Base-by-base conservation (phyloP, 2,797 vertebrate genomes). In the Poeciliopsis presidionis region DNA sequence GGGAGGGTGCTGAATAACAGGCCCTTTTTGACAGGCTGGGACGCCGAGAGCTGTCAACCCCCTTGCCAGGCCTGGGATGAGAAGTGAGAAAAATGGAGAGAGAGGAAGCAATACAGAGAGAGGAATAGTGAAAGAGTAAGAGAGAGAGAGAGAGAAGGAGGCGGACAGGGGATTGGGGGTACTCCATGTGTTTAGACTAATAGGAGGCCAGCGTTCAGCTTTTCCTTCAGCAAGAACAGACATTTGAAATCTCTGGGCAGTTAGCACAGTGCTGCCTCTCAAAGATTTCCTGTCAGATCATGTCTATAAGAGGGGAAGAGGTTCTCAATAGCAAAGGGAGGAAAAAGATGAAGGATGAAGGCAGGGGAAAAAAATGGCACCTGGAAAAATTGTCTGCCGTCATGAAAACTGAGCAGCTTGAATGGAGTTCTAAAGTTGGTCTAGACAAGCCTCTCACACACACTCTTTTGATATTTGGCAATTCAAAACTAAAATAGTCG, bases 281-380 rank as follows among this genome's bases (percentile, higher is more conserved):
- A 99, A 98, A 98, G 97, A 98, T 98, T 98, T 98, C 96, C 97
- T 98, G 98, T 99, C 98, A 99, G 97, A 98, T 97, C 28, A 95
- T 94, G 96, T 97, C 97, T 97, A 97, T 97, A 97, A 96, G 95
- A 96, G 95, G 95, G 96, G 96, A 88, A 97, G 97, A 97, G 96
- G 93, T 97, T 97, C 96, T 98, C 97, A 96, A 97, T 97, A 97
- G 97, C 91, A 90, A 89, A 88, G 84, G 83, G 79, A 88, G 47
- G 70, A 84, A 88, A 86, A 59, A 57, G 75, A 74, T 74, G 73
- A 74, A 59, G 80, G 76, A 86, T 78, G 46, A 74, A 76, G 72
- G 74, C 71, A 43, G 51, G 53, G 78, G 28, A 59, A 55, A 22
- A 87, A 91, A 85, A 85, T 82, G 87, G 92, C 80, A 96, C 96